Conservation (phyloP, 2,888 invertebrate species). For the Euproctis similis region DNA sequence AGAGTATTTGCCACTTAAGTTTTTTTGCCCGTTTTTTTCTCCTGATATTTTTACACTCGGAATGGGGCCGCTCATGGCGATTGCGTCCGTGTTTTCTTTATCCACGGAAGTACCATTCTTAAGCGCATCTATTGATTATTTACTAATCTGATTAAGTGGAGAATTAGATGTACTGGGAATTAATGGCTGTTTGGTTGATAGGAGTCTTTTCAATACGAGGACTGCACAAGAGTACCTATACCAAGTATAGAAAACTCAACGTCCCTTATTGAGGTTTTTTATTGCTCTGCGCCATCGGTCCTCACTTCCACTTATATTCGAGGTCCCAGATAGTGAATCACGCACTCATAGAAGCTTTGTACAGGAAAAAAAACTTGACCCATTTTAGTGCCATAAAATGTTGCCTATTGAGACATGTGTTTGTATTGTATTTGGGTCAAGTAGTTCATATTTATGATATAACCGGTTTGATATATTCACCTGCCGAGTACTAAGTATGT, state of each 20-base stretch:
- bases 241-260: slow-evolving; percentile 33
- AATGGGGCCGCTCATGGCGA: too few species aligned
- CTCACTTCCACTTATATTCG: slow-evolving; percentile 59
- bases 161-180: slow-evolving; percentile 40
- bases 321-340: slow-evolving; percentile 65
- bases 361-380: slow-evolving; percentile 62
- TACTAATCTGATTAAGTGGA: too few species aligned
- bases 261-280: slow-evolving; percentile 66
- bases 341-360: slow-evolving; percentile 48
- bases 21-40: too few species aligned
- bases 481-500: too few species aligned
- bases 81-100: too few species aligned
- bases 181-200: slow-evolving; percentile 62
- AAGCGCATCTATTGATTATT: too few species aligned
- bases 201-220: slow-evolving; percentile 55
- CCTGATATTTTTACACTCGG: too few species aligned
- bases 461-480: too few species aligned
- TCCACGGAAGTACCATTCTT: too few species aligned
- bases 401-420: slow-evolving; percentile 35
- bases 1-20: too few species aligned
- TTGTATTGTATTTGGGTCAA: slow-evolving; percentile 26
- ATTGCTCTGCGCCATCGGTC: slow-evolving; percentile 65
- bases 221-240: slow-evolving; percentile 39
- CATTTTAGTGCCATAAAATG: slow-evolving; percentile 41
- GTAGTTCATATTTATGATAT: too few species aligned